A percentile compares a stretch with the other conserved stretches of the same genome.
phyloP scores from a whole-genome alignment of 2,113 vertebrate genomes.

The Alosa alosa region DNA sequence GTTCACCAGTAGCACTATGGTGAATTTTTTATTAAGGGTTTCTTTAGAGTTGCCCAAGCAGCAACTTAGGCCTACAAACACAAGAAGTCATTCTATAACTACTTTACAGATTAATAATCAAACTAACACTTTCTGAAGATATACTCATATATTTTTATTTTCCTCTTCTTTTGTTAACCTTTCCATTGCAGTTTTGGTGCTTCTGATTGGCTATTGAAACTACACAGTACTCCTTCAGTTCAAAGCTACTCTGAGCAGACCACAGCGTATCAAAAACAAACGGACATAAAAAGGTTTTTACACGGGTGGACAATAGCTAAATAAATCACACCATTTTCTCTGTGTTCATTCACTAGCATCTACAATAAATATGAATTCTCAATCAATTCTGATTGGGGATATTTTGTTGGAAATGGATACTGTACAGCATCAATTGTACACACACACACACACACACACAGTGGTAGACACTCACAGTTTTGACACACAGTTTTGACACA shows the following conservation, averaged over 20 bases:
- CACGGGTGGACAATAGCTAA: slow-evolving; percentile 47
- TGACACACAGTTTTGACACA: slow-evolving; percentile 37
- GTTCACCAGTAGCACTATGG: slow-evolving; percentile 44
- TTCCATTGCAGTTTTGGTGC: slow-evolving; percentile 63
- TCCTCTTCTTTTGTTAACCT: slow-evolving; percentile 48
- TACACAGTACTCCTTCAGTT: slow-evolving; percentile 51
- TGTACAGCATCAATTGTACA: slow-evolving; percentile 30
- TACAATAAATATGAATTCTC: slow-evolving; percentile 40
- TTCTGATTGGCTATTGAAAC: slow-evolving; percentile 58
- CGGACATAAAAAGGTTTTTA: slow-evolving; percentile 22
- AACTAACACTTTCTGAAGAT: slow-evolving; percentile 57
- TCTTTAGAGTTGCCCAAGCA: slow-evolving; percentile 69
- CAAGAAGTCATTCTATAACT: slow-evolving; percentile 55
- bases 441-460: slow-evolving; percentile 33
- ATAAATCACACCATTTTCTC: slow-evolving; percentile 40
- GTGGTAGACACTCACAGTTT: slow-evolving; percentile 18
- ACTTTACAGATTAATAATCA: slow-evolving; percentile 56
- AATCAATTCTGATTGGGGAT: slow-evolving; percentile 32
- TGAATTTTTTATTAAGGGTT: slow-evolving; percentile 57
- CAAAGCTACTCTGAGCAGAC: slow-evolving; percentile 51
- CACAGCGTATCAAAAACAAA: slow-evolving; percentile 35
- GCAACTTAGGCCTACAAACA: slow-evolving; percentile 71
- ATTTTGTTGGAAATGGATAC: slow-evolving; percentile 27
- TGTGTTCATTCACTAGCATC: slow-evolving; percentile 39
- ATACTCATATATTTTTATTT: slow-evolving; percentile 49